Evolutionary conservation across 2,797 vertebrate species (phyloP), one percentile per base, ranked within the genome.

Genomic region (Neosilurus mollespiculum): DNA sequence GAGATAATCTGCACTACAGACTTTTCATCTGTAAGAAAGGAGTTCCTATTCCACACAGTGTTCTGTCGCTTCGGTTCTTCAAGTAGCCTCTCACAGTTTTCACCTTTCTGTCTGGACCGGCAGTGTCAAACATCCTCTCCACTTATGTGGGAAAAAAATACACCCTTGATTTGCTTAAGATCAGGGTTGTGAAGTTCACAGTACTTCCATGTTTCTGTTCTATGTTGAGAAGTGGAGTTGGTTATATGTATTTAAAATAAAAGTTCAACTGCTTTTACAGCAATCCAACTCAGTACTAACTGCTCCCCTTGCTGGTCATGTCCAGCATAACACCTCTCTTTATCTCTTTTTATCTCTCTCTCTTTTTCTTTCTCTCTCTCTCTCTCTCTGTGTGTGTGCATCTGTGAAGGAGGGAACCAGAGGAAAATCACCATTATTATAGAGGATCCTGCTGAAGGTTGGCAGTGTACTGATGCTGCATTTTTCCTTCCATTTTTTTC

Each of bases 381-480:
- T 85, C 5, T 9, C 43, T 1, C 12, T 8, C 86, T 30, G 30
- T 30, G 30, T 43, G 43, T 43, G 18, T n/a, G 43, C 16, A 14
- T 72, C 24, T 30, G 83, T 89, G 30, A 94, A 95, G 94, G 92
- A 97, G 96, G 95, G 91, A 94, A 93, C 91, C 95, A 94, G 92
- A 95, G 97, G 94, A 97, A 96, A 95, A 98, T 99, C 97, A 97
- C 96, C 95, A 96, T 98, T 95, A 98, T 98, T 95, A 95, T 99
- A 92, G 98, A 99, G 94, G 97, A 99, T 89, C 97, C 97, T 56
- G 94, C 97, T 88, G 97, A 96, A 99, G 98, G 98, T 99, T 96
- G 95, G 96, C 93, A 88, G 94, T 93, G 56, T 91, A 87, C 89
- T 90, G 88, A 82, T 81, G 83, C 93, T 94, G 90, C 93, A 84